Evolutionary conservation across 2,888 invertebrate genomes (phyloP).

Genomic region (Salticus scenicus): DNA sequence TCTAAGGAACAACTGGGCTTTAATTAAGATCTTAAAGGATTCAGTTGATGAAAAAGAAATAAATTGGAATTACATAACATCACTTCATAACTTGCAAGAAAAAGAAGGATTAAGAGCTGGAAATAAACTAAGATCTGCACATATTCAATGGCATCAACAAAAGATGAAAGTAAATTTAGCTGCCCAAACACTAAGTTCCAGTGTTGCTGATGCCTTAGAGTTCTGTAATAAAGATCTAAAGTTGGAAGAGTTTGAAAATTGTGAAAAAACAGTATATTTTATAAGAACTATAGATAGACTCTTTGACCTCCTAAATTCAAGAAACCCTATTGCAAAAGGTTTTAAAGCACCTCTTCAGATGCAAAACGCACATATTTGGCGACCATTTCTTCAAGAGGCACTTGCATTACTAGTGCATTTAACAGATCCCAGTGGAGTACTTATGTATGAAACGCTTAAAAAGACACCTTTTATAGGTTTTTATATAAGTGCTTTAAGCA

Average conservation of each 20-base stretch:
- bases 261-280: conserved; percentile 23
- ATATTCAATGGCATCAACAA: conserved; percentile 59
- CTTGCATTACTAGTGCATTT: too few relatives aligned
- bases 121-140: conserved; percentile 57
- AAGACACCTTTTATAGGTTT: not conserved
- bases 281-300: conserved; percentile 14
- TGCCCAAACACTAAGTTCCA: conserved; percentile 65
- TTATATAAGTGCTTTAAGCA: not conserved
- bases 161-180: conserved; percentile 71
- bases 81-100: conserved; percentile 41
- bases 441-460: not conserved
- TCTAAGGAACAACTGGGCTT: not conserved
- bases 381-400: too few relatives aligned
- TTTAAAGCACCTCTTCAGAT: not conserved
- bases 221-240: conserved; percentile 11
- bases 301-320: conserved; percentile 13
- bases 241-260: conserved; percentile 8
- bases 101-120: conserved; percentile 48
- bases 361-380: too few relatives aligned
- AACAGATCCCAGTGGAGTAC: not conserved
- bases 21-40: too few relatives aligned
- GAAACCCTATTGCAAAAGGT: conserved; percentile 5
- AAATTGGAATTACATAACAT: conserved; percentile 36
- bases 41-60: not conserved
- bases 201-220: conserved; percentile 63